phyloP scores from a whole-genome alignment of 2,797 vertebrate species.

The Antennarius maculatus region DNA sequence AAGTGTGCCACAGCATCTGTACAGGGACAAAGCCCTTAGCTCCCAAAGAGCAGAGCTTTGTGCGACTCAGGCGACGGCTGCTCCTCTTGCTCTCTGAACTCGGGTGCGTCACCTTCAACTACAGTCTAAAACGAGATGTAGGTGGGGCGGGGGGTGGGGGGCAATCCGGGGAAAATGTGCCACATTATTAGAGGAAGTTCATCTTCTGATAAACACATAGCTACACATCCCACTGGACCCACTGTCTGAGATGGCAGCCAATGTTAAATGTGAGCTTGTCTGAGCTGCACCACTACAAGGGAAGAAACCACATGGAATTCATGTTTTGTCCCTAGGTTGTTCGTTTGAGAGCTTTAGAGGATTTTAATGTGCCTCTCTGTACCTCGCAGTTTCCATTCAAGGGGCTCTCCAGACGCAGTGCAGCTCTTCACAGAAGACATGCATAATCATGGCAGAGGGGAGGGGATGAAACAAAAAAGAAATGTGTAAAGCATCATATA shows the following conservation, averaged over 20 bases:
- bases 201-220: conserved; percentile 86
- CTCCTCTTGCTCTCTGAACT: conserved; percentile 75
- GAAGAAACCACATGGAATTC: conserved; percentile 71
- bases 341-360: conserved; percentile 82
- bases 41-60: conserved; percentile 56
- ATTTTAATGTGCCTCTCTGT: conserved; percentile 74
- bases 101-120: conserved; percentile 73
- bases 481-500: conserved; percentile 82
- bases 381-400: conserved; percentile 76
- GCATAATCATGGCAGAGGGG: conserved; percentile 75
- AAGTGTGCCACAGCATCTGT: conserved; percentile 62
- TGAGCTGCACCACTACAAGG: conserved; percentile 81
- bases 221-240: conserved; percentile 83
- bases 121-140: conserved; percentile 41
- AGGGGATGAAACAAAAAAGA: conserved; percentile 74
- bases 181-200: conserved; percentile 77
- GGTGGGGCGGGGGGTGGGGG: conserved; percentile 11
- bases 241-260: conserved; percentile 74
- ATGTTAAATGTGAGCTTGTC: conserved; percentile 81
- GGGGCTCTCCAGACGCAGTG: conserved; percentile 76
- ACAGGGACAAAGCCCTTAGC: conserved; percentile 52
- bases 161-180: conserved; percentile 19
- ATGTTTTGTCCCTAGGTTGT: conserved; percentile 86
- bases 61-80: conserved; percentile 40
- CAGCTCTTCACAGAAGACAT: conserved; percentile 79